Conservation (phyloP, 1,140 invertebrate genomes). For the Lepeophtheirus salmonis region DNA sequence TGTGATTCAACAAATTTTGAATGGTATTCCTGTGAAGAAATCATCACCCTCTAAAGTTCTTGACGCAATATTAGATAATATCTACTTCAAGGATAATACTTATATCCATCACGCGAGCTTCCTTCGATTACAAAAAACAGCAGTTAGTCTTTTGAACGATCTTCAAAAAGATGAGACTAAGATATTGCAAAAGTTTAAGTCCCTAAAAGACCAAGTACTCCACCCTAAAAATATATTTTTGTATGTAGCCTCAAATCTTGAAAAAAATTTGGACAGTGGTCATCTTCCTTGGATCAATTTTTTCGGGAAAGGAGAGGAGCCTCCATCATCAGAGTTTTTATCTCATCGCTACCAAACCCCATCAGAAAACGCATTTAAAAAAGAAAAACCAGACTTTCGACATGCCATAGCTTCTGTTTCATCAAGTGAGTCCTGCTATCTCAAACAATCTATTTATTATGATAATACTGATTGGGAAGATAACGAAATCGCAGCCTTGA, state of each 20-base stretch:
- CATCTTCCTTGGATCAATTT: background rate
- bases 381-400: background rate
- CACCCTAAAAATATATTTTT: background rate
- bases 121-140: background rate
- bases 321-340: background rate
- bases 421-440: conserved; percentile 6
- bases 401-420: conserved; percentile 2
- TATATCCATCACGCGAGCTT: background rate
- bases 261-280: background rate
- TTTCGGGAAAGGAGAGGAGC: background rate
- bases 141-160: background rate
- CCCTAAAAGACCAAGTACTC: background rate
- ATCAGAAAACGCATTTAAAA: background rate
- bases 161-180: background rate
- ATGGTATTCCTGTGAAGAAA: background rate
- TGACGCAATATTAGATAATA: background rate
- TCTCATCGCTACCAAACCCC: background rate
- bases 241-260: background rate
- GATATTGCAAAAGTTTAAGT: background rate
- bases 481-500: background rate
- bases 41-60: background rate
- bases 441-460: conserved; percentile 8
- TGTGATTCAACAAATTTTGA: conserved; percentile 1
- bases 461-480: conserved; percentile 6
- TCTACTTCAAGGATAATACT: background rate